Evolutionary conservation across 2,888 invertebrate genomes (phyloP).

Genomic region (Yponomeuta cagnagella): DNA sequence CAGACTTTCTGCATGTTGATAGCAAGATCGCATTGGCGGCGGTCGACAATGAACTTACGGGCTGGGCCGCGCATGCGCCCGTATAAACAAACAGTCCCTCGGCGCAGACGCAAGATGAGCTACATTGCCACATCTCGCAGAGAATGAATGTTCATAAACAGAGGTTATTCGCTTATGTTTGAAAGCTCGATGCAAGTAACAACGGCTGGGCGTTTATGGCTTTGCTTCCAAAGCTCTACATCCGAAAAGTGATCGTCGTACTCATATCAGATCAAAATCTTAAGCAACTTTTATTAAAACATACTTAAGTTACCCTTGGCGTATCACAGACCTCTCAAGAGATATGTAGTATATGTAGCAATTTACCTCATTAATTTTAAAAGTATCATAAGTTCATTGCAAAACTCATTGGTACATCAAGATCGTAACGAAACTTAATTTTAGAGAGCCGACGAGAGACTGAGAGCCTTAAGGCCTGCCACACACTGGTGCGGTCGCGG

Average conservation of each 20-base stretch:
- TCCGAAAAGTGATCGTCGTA: not conserved
- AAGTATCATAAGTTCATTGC: conserved; percentile 10
- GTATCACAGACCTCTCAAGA: not conserved
- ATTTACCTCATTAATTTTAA: conserved; percentile 5
- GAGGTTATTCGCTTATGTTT: not conserved
- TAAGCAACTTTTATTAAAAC: not conserved
- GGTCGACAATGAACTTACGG: conserved; percentile 6
- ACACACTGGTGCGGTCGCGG: too few relatives aligned
- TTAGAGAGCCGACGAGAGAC: not conserved
- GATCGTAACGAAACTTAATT: conserved; percentile 15
- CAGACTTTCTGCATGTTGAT: not conserved
- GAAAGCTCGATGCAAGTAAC: not conserved
- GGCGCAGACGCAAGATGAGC: not conserved
- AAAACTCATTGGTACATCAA: not conserved
- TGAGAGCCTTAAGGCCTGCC: too few relatives aligned
- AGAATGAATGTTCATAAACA: not conserved
- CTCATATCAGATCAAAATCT: not conserved
- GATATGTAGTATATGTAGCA: not conserved
- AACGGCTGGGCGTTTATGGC: not conserved
- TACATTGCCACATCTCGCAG: not conserved
- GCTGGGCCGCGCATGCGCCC: not conserved
- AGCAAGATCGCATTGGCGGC: not conserved
- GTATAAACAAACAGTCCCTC: conserved; percentile 5
- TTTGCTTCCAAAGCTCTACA: not conserved
- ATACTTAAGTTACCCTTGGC: not conserved